Base-by-base conservation (phyloP, 2,113 vertebrate genomes). In the Nycticebus coucang region DNA sequence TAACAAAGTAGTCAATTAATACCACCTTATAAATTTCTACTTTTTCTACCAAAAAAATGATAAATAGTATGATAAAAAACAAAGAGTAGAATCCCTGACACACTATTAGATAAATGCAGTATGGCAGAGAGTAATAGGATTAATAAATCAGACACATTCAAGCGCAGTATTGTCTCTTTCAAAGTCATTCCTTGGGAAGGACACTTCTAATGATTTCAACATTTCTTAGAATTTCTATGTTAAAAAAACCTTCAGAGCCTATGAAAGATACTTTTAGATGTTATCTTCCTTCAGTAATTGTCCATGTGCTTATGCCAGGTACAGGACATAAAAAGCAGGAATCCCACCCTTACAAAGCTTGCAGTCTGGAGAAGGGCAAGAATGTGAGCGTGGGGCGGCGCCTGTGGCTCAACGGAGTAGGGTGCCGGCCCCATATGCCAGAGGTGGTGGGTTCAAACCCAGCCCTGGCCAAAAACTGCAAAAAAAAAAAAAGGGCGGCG, bases 1-100 rank as follows among this genome's bases (percentile, higher is more conserved):
- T 82, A 87, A 94, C 28, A 86, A 87, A 94, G 55, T 18, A 75
- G 77, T 62, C 57, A 94, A 68, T 18, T 86, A 45, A 74, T 80
- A 80, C 37, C 18, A 82, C 79, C 80, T 84, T 78, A 15, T 57
- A 96, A 91, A 62, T 59, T 82, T 10, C 69, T 2, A 55, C 37
- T 59, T 80, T 66, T 22, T 62, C 87, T 89, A 94, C 55, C 59
- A 28, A 86, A 45, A 84, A 80, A 95, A 79, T 6, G 41, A 62
- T 69, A n/a, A 91, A 55, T 57, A 71, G 41, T 14, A 59, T 62
- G 30, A 95, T 12, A 62, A 33, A 84, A 95, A 90, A 74, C 72
- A 78, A 7, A 53, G 13, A 78, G 45, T 9, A 71, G 55, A 83
- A 84, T 53, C 53, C 30, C 84, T 8, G 17, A 30, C 11, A 33